Evolutionary conservation across 1,140 invertebrate genomes (phyloP), one percentile per base, ranked within the genome.

Genomic region (Hermatobates lingyangjiaoensis): DNA sequence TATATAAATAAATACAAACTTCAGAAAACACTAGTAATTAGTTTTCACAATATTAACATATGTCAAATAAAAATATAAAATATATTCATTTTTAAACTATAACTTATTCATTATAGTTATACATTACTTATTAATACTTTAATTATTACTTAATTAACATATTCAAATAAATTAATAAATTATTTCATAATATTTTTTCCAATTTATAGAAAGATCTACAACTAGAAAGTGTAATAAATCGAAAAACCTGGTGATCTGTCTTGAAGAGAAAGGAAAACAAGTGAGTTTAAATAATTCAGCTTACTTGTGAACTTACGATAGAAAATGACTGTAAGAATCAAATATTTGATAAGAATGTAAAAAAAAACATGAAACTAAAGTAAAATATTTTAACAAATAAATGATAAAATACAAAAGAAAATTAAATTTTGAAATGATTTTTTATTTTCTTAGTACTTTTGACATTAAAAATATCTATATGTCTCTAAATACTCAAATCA

Each of bases 251-350:
- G 51, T 51, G 1, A 51, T 57, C 14, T 57, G 56, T 28, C 45
- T 57, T 25, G 56, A 57, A 53, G 56, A 57, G 34, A 57, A 51
- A 45, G 50, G 50, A 18, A 51, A 45, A 45, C 20, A 45, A 24
- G 50, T 51, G 45, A 28, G 50, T 46, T n/a, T 46, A 3, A 27
- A 30, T 15, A 10, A 34, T 34, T 34, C n/a, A n/a, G n/a, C n/a
- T n/a, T n/a, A n/a, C n/a, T n/a, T n/a, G n/a, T n/a, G n/a, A n/a
- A n/a, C n/a, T n/a, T n/a, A n/a, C n/a, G n/a, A n/a, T n/a, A n/a
- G n/a, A n/a, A n/a, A n/a, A n/a, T n/a, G n/a, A n/a, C n/a, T n/a
- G n/a, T n/a, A n/a, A n/a, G n/a, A n/a, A n/a, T n/a, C n/a, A n/a
- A n/a, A n/a, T n/a, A n/a, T n/a, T n/a, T n/a, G n/a, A n/a, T n/a